Evolutionary conservation across 2,797 vertebrate species (phyloP), one percentile per base, ranked within the genome.

Genomic region (Menidia menidia): DNA sequence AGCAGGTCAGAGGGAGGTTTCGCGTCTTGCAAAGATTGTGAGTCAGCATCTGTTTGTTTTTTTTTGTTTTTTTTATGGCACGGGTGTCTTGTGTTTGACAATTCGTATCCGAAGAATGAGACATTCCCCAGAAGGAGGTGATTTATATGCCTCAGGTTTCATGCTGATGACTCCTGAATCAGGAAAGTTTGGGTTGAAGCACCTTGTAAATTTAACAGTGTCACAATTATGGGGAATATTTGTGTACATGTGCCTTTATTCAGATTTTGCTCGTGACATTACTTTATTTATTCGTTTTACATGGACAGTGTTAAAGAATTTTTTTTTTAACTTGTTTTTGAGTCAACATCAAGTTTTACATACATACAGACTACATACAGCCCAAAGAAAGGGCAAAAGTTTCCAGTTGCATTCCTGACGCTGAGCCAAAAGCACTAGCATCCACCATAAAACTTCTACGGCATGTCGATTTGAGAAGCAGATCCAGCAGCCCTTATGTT

Each of bases 21-120:
- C 35, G 31, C 32, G 9, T 12, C 33, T 30, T 16, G 54, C 15
- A 57, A 55, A 48, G 6, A 7, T 35, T 70, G 6, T 18, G 54
- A 68, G 15, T 80, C 77, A 76, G 75, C 66, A 39, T 1, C 25
- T 43, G 35, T 8, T 19, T 16, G 54, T 39, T 61, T 32, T 35
- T 30, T 11, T 7, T 6, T 67, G 47, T 47, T 15, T 32, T 51
- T 31, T 47, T n/a, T 4, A 43, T 71, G 77, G 52, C 68, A 39
- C 5, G n/a, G 19, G 13, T 42, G 19, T 73, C 25, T 55, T 16
- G 12, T 32, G 15, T 60, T 77, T 64, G 61, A 69, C 63, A 33
- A 50, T 1, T 44, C 35, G 71, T 67, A 68, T 80, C 65, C 32
- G 6, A 31, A 9, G 3, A 52, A 10, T 61, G 19, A 19, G 6